phyloP scores from a whole-genome alignment of 2,797 vertebrate genomes.

The Protonibea diacanthus region DNA sequence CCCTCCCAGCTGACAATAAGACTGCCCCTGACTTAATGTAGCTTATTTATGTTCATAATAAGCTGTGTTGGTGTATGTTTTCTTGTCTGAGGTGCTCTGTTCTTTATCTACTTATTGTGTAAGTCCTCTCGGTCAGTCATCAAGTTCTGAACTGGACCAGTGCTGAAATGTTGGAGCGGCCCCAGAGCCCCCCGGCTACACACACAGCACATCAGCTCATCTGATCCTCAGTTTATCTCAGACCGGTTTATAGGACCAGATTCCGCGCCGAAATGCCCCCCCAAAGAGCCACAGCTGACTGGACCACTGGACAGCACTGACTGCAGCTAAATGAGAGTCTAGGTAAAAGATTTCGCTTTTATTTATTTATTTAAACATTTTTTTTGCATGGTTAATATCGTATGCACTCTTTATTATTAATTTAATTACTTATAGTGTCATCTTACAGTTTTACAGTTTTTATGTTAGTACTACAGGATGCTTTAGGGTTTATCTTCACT shows the following conservation, averaged over 20 bases:
- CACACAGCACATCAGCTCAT: constrained; percentile 49
- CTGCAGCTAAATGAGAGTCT: constrained; percentile 67
- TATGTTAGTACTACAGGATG: too few species aligned
- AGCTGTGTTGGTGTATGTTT: background rate
- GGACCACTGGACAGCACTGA: constrained; percentile 43
- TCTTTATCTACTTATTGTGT: background rate
- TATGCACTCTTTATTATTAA: background rate
- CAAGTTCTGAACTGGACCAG: constrained; percentile 39
- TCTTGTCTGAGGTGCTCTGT: background rate
- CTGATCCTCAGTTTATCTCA: constrained; percentile 48
- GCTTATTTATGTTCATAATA: background rate
- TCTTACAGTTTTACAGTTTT: constrained; percentile 10
- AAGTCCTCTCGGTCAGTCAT: constrained; percentile 10
- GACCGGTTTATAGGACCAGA: constrained; percentile 45
- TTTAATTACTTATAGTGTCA: background rate
- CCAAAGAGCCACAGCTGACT: constrained; percentile 55
- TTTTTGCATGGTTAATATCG: background rate
- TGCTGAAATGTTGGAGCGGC: constrained; percentile 47
- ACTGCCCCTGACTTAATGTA: background rate
- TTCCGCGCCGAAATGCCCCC: constrained; percentile 57
- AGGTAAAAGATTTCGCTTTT: constrained; percentile 58
- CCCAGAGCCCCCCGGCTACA: constrained; percentile 53
- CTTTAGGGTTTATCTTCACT: too few species aligned
- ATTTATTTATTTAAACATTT: background rate
- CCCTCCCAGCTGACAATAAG: background rate